Conservation (phyloP, 2,113 vertebrate species). For the Colius striatus region DNA sequence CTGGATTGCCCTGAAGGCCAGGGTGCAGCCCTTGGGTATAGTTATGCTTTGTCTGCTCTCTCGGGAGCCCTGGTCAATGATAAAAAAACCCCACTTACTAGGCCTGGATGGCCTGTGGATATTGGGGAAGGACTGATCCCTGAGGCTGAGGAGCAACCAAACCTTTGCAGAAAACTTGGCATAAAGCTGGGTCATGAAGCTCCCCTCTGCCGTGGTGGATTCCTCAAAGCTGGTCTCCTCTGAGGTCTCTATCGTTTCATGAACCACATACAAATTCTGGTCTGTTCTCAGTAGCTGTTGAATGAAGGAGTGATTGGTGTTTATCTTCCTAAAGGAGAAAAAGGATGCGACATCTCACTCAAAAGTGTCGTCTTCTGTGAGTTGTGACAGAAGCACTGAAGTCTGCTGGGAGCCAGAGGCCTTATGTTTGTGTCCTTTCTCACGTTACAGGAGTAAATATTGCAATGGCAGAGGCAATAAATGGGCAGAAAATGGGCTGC, state of each 20-base stretch:
- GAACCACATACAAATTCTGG: slow-evolving; percentile 51
- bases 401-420: background rate
- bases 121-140: background rate
- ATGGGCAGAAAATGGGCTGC: background rate
- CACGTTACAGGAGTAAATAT: rapidly evolving
- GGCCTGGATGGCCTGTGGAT: background rate
- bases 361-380: background rate
- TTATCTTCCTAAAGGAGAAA: slow-evolving; percentile 45
- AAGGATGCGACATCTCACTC: background rate
- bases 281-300: slow-evolving; percentile 19
- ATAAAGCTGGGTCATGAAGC: background rate
- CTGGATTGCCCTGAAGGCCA: slow-evolving; percentile 66
- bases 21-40: slow-evolving; percentile 72
- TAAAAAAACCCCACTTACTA: background rate
- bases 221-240: slow-evolving; percentile 49
- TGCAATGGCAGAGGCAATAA: rapidly evolving
- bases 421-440: background rate
- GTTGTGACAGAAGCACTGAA: background rate
- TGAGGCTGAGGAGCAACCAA: background rate
- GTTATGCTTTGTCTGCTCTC: slow-evolving; percentile 21
- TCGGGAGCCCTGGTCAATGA: slow-evolving; percentile 31
- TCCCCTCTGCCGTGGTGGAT: background rate
- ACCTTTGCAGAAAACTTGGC: slow-evolving; percentile 57
- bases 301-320: slow-evolving; percentile 52
- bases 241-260: slow-evolving; percentile 46